phyloP scores from a whole-genome alignment of 2,113 vertebrate genomes.

The Syrmaticus mikado region DNA sequence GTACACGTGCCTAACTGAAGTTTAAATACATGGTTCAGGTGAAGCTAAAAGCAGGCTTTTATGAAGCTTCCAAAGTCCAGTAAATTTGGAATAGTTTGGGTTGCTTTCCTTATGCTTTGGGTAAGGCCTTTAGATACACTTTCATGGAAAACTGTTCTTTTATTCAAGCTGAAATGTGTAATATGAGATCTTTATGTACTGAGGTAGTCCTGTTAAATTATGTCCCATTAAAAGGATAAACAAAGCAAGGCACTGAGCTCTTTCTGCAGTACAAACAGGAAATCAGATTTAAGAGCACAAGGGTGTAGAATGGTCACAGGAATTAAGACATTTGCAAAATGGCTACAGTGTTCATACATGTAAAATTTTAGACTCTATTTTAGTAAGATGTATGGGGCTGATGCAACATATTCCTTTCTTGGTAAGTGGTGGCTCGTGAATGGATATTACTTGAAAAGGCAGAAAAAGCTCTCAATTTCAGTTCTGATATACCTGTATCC shows the following conservation, averaged over 20 bases:
- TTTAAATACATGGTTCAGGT: neutral
- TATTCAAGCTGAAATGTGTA: neutral
- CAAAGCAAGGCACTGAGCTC: neutral
- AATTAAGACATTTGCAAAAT: neutral
- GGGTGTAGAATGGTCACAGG: neutral
- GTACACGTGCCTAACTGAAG: neutral
- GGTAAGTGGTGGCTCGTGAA: accelerated
- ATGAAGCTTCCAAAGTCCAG: neutral
- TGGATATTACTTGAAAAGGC: neutral
- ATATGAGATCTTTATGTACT: neutral
- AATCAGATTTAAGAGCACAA: neutral
- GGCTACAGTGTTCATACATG: neutral
- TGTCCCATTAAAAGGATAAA: neutral
- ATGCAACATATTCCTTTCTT: neutral
- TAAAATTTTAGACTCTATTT: neutral
- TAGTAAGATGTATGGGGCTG: neutral
- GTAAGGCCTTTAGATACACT: neutral
- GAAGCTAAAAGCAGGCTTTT: constrained; percentile 2
- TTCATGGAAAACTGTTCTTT: neutral
- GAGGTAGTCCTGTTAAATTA: neutral
- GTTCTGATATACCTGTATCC: neutral
- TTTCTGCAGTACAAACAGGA: neutral
- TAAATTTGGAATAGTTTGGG: neutral
- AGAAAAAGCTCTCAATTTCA: neutral
- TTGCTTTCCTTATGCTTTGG: neutral